A percentile compares a stretch with the other conserved stretches of the same genome.
Conservation (phyloP, 1,140 invertebrate species). For the Zaprionus nigranus region DNA sequence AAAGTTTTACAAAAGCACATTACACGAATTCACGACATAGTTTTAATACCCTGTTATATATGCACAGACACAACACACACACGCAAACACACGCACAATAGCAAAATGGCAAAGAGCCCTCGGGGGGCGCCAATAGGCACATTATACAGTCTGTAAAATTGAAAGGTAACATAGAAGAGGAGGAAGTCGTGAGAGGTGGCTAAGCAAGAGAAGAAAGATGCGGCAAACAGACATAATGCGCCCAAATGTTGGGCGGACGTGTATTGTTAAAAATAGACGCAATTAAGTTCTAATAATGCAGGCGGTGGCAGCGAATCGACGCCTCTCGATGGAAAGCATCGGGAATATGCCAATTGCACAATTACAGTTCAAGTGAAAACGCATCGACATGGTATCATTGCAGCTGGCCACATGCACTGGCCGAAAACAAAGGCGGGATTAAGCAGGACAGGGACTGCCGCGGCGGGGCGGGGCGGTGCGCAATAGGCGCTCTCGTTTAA, state of each 20-base stretch:
- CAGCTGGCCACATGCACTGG: slow-evolving; percentile 62
- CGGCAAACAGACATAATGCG: slow-evolving; percentile 40
- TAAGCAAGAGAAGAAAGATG: slow-evolving; percentile 18
- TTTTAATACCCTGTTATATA: slow-evolving; percentile 10
- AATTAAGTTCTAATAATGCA: slow-evolving; percentile 79
- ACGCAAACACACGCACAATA: slow-evolving; percentile 16
- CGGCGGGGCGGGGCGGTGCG: slow-evolving; percentile 1
- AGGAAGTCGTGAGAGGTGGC: slow-evolving; percentile 4
- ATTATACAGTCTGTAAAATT: slow-evolving; percentile 16
- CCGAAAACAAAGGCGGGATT: not conserved
- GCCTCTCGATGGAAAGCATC: slow-evolving; percentile 7
- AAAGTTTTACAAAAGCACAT: slow-evolving; percentile 10
- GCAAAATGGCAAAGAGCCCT: slow-evolving; percentile 50
- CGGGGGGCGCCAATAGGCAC: slow-evolving; percentile 44
- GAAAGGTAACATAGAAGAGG: not conserved
- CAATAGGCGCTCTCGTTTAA: slow-evolving; percentile 23
- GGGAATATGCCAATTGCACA: slow-evolving; percentile 63
- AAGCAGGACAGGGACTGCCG: not conserved
- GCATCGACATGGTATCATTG: slow-evolving; percentile 27
- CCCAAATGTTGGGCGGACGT: slow-evolving; percentile 62
- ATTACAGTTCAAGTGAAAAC: slow-evolving; percentile 65
- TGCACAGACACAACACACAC: not conserved
- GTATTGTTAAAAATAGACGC: slow-evolving; percentile 75
- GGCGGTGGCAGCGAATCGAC: slow-evolving; percentile 32
- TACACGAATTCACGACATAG: slow-evolving; percentile 7